phyloP scores from a whole-genome alignment of 2,797 vertebrate species.

The Potorous gilbertii region DNA sequence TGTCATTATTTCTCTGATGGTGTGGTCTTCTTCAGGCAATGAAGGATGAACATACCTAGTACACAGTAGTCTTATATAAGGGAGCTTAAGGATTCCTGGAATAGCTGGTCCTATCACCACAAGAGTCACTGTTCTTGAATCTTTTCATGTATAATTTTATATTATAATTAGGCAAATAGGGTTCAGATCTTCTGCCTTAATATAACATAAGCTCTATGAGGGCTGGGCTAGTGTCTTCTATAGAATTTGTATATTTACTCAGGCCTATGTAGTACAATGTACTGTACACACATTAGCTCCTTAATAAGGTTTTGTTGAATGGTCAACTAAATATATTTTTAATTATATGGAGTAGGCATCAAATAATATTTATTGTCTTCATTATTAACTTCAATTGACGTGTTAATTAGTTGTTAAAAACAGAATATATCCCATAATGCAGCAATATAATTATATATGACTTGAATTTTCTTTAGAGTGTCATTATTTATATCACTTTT shows the following conservation, averaged over 20 bases:
- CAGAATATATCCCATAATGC: not conserved
- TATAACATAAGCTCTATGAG: too few relatives aligned
- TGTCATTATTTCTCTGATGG: too few relatives aligned
- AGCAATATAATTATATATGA: not conserved
- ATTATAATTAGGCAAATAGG: not conserved
- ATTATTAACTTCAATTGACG: not conserved
- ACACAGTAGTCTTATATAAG: not conserved
- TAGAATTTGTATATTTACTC: not conserved
- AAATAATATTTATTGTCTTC: slow-evolving; percentile 35
- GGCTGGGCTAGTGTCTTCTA: not conserved
- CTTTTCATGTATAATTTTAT: not conserved
- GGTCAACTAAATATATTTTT: not conserved
- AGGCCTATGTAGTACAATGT: too few relatives aligned
- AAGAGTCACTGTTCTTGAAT: not conserved
- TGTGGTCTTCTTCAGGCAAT: too few relatives aligned
- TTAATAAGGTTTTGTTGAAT: not conserved
- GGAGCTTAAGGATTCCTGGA: not conserved
- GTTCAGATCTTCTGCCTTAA: not conserved
- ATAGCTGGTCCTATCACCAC: not conserved
- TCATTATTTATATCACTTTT: slow-evolving; percentile 16
- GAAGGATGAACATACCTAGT: too few relatives aligned
- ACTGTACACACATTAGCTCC: too few relatives aligned
- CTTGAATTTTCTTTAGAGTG: slow-evolving; percentile 2
- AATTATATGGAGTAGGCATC: not conserved
- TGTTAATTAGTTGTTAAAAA: not conserved